Evolutionary conservation across 2,113 vertebrate species (phyloP).

Genomic region (Apteryx owenii): DNA sequence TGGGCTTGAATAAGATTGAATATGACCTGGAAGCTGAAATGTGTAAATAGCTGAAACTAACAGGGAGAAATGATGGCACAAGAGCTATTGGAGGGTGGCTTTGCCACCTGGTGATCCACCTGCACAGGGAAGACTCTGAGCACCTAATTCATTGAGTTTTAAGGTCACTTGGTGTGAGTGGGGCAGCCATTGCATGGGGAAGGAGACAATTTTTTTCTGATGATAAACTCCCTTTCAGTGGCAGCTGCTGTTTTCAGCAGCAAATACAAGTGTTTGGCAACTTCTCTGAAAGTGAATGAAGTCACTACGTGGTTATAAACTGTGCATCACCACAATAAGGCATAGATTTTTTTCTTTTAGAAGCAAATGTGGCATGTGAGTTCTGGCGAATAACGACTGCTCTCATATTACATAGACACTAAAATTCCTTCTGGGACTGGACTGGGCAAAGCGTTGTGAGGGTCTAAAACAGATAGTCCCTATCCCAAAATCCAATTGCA

Average conservation of each 20-base stretch:
- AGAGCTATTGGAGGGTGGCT: background rate
- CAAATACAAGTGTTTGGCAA: background rate
- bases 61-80: background rate
- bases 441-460: background rate
- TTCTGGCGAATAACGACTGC: background rate
- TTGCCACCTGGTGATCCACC: background rate
- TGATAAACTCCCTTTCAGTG: background rate
- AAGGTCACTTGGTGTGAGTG: background rate
- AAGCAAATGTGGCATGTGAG: background rate
- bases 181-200: background rate
- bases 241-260: background rate
- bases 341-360: background rate
- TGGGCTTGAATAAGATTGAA: background rate
- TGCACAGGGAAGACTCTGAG: background rate
- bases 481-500: background rate
- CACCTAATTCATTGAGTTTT: background rate
- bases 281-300: background rate
- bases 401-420: background rate
- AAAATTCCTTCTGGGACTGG: background rate
- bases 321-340: background rate
- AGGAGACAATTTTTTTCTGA: background rate
- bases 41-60: background rate
- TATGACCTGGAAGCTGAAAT: background rate
- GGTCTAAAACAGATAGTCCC: background rate
- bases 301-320: background rate